Base-by-base conservation (phyloP, 2,888 invertebrate species). In the Sylvicola cinctus region DNA sequence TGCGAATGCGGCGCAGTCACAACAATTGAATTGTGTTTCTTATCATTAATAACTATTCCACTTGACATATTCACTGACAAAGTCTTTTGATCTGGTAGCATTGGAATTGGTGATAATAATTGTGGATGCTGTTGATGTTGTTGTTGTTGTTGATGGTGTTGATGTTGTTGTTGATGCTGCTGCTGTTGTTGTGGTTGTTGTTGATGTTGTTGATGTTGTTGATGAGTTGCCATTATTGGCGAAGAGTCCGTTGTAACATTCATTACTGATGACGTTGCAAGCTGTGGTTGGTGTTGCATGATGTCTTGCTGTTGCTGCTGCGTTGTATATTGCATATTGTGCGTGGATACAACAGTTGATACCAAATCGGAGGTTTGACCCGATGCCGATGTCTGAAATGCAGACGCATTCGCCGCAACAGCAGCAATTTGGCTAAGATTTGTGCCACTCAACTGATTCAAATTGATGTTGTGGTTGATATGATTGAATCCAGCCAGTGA, bases 401-500 rank as follows among this genome's bases (percentile, higher is more conserved):
- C 42, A 16, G 46, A 46, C 14, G 45, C 46, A 2, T 55, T 50
- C 4, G 49, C 49, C 0, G 50, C 48, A 2, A 42, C 41, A 3
- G 43, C 37, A 15, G 43, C 42, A 17, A 49, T 41, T 38, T 57
- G 56, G 36, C 56, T 55, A 31, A 58, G 46, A 36, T 54, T 56
- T 4, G 57, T 49, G 15, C 52, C 47, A 39, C 46, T 55, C 37
- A 58, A 38, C 38, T 56, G 58, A 42, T 56, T 56, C 23, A 58
- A 46, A 43, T 57, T 57, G 12, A 57, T 52, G 33, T 49, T 48
- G 32, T 46, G 46, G 33, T 46, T 43, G 27, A 43, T 33, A 33
- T 46, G 48, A 38, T 55, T 54, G 25, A 51, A 51, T 14, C 41
- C 40, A 14, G 41, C 37, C 12, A 57, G 39, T 27, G 50, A 54